phyloP scores from a whole-genome alignment of 2,888 invertebrate species.

The Trisateles emortualis region DNA sequence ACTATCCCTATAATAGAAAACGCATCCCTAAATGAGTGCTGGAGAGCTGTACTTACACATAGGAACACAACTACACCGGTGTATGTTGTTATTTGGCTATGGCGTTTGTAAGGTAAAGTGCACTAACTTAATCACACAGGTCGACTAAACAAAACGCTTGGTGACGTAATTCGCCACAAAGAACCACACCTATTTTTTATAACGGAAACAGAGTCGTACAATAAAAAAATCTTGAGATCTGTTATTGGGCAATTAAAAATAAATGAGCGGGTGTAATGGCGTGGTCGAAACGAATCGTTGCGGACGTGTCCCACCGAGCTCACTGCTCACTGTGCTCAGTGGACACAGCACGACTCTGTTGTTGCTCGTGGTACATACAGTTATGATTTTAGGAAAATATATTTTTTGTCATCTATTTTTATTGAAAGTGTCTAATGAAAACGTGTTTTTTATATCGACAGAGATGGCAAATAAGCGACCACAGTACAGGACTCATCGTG shows the following conservation, averaged over 20 bases:
- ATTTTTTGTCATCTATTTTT: not conserved
- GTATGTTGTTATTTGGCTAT: too few species aligned
- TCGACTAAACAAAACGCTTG: not conserved
- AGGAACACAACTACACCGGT: too few species aligned
- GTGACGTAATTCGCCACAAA: not conserved
- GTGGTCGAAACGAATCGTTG: conserved; percentile 64
- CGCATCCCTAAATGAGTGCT: too few species aligned
- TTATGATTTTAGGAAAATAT: conserved; percentile 26
- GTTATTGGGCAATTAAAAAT: conserved; percentile 56
- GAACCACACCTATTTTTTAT: conserved; percentile 11
- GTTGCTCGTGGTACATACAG: conserved; percentile 31
- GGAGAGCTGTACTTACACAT: too few species aligned
- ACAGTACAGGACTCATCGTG: too few species aligned
- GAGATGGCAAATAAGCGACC: too few species aligned
- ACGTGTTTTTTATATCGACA: too few species aligned
- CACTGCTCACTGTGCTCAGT: conserved; percentile 43
- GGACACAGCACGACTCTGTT: conserved; percentile 50
- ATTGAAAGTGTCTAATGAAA: not conserved
- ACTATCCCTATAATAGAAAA: too few species aligned
- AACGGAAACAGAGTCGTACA: conserved; percentile 19
- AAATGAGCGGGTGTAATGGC: conserved; percentile 60
- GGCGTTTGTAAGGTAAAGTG: too few species aligned
- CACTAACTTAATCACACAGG: too few species aligned
- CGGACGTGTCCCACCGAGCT: conserved; percentile 60
- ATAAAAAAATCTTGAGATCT: conserved; percentile 25